These are phyloP conservation scores for Erethizon dorsatum DNA, from an alignment of 2,797 vertebrate genomes.

Conservation along the genomic window DNA sequence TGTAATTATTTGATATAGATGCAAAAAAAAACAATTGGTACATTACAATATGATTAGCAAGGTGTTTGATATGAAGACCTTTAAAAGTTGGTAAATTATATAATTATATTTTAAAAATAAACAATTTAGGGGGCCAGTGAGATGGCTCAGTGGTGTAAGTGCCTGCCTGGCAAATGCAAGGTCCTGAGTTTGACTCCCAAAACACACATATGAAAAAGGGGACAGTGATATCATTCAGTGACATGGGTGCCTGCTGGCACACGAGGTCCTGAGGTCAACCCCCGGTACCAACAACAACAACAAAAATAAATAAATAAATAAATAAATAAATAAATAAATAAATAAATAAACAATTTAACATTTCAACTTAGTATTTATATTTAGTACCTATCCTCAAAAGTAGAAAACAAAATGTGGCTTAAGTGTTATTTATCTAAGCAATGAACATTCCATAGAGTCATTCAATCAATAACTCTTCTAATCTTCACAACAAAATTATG, in stretches of 20 bases:
- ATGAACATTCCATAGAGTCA: not conserved
- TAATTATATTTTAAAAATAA: not conserved
- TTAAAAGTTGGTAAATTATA: not conserved
- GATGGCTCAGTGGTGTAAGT: too few relatives aligned
- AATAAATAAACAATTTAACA: not conserved
- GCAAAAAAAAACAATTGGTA: not conserved
- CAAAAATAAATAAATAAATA: too few relatives aligned
- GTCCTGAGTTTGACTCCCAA: too few relatives aligned
- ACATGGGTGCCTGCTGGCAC: too few relatives aligned
- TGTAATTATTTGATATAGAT: not conserved
- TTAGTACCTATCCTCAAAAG: not conserved
- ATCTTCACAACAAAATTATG: not conserved
- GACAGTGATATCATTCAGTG: too few relatives aligned
- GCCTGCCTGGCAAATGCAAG: too few relatives aligned
- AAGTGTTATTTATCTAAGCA: not conserved
- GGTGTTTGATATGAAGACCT: not conserved
- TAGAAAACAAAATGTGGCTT: not conserved
- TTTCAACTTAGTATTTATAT: not conserved
- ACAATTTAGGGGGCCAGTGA: not conserved
- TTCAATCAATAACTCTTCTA: not conserved
- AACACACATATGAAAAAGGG: too few relatives aligned
- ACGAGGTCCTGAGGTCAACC: too few relatives aligned
- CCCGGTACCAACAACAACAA: too few relatives aligned
- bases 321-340: too few relatives aligned
- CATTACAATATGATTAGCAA: not conserved